phyloP scores from a whole-genome alignment of 2,888 invertebrate species.

The Bombylius major region DNA sequence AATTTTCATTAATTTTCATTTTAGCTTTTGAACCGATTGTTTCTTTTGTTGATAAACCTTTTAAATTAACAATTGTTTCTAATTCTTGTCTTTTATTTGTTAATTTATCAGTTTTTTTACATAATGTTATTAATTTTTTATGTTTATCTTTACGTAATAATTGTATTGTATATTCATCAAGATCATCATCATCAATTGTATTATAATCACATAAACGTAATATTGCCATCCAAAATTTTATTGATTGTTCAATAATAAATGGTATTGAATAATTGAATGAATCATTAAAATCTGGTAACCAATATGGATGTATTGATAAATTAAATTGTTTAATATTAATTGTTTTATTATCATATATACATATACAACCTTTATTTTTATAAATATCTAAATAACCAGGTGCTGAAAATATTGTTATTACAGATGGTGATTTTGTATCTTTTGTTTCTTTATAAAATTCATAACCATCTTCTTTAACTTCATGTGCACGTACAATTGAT shows the following conservation, averaged over 20 bases:
- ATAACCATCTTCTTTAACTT: slow-evolving; percentile 96
- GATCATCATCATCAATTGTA: slow-evolving; percentile 80
- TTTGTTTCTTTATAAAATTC: slow-evolving; percentile 98
- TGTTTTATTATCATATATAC: slow-evolving; percentile 92
- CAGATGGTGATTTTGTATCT: slow-evolving; percentile 93
- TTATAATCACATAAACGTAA: slow-evolving; percentile 97
- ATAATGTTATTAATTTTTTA: background rate
- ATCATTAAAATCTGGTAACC: slow-evolving; percentile 99
- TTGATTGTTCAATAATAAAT: slow-evolving; percentile 93
- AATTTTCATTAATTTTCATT: background rate
- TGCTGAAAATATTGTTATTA: slow-evolving; percentile 97
- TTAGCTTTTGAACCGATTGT: background rate
- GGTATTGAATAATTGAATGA: slow-evolving; percentile 98
- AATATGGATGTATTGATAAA: slow-evolving; percentile 95
- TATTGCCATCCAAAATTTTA: slow-evolving; percentile 96
- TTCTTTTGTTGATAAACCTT: background rate
- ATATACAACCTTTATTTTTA: slow-evolving; percentile 97
- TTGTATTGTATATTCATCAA: background rate
- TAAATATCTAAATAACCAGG: slow-evolving; percentile 98
- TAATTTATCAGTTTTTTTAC: background rate
- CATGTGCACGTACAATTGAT: slow-evolving; percentile 96
- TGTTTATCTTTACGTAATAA: background rate
- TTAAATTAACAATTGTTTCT: background rate
- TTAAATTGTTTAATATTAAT: slow-evolving; percentile 99
- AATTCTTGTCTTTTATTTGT: background rate